Evolutionary conservation across 2,797 vertebrate genomes (phyloP).

Genomic region (Delichon dasypus): DNA sequence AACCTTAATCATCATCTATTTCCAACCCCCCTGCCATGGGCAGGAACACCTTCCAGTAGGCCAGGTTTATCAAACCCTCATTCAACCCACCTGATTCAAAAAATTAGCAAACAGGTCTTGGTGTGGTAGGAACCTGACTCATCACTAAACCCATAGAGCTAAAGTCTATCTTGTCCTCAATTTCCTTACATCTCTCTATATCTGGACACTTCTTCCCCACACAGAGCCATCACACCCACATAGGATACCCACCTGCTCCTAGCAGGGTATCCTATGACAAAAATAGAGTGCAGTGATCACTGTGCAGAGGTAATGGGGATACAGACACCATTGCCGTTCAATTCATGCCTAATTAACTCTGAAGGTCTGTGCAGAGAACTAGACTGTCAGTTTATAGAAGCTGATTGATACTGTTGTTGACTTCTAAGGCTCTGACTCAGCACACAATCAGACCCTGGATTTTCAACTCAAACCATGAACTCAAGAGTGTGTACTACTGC

Average conservation of each 20-base stretch:
- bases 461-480: background rate
- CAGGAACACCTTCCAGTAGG: background rate
- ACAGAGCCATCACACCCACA: background rate
- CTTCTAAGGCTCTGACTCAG: constrained; percentile 26
- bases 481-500: background rate
- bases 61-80: rapidly evolving
- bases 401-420: background rate
- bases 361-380: background rate
- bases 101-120: background rate
- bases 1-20: background rate
- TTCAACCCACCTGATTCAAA: background rate
- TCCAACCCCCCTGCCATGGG: background rate
- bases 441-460: background rate
- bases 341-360: background rate
- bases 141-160: background rate
- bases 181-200: background rate
- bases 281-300: background rate
- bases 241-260: too few species aligned
- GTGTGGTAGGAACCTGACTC: background rate
- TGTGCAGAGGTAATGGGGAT: background rate
- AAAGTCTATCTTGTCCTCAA: background rate
- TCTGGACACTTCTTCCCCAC: background rate
- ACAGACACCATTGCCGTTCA: background rate
- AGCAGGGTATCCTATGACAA: rapidly evolving
- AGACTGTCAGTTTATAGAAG: background rate